Evolutionary conservation across 1,140 invertebrate species (phyloP).

Genomic region (Bactericera cockerelli): DNA sequence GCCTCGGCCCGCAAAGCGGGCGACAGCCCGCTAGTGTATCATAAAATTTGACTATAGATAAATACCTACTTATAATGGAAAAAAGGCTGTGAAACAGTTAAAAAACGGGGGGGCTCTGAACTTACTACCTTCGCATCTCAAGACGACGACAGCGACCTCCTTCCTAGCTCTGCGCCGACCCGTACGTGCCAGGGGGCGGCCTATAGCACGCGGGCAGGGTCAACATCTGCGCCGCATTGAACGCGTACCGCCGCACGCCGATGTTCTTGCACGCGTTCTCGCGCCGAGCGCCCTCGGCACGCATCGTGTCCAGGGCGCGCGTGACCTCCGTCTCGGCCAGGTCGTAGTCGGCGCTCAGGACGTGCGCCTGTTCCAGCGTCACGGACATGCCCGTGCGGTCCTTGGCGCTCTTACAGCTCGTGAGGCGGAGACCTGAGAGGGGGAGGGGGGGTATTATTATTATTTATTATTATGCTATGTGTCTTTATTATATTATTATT

Average conservation of each 20-base stretch:
- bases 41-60: no score
- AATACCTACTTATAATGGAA: no score
- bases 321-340: slow-evolving; percentile 74
- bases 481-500: no score
- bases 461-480: no score
- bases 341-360: slow-evolving; percentile 72
- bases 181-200: slow-evolving; percentile 88
- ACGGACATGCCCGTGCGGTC: slow-evolving; percentile 91
- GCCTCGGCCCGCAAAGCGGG: no score
- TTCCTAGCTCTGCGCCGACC: slow-evolving; percentile 34
- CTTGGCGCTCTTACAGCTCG: slow-evolving; percentile 93
- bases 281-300: slow-evolving; percentile 82
- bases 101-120: no score
- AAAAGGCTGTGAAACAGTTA: no score
- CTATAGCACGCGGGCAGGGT: slow-evolving; percentile 73
- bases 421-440: slow-evolving; percentile 67
- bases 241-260: slow-evolving; percentile 78
- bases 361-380: slow-evolving; percentile 77
- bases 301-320: slow-evolving; percentile 72
- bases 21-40: no score
- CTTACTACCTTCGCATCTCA: no score
- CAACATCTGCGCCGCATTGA: slow-evolving; percentile 74
- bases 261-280: slow-evolving; percentile 89
- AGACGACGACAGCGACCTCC: no score
- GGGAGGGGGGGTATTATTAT: no score